A percentile compares a stretch with the other conserved stretches of the same genome.
Evolutionary conservation across 2,797 vertebrate genomes (phyloP).

Genomic region (Heterohyrax brucei): DNA sequence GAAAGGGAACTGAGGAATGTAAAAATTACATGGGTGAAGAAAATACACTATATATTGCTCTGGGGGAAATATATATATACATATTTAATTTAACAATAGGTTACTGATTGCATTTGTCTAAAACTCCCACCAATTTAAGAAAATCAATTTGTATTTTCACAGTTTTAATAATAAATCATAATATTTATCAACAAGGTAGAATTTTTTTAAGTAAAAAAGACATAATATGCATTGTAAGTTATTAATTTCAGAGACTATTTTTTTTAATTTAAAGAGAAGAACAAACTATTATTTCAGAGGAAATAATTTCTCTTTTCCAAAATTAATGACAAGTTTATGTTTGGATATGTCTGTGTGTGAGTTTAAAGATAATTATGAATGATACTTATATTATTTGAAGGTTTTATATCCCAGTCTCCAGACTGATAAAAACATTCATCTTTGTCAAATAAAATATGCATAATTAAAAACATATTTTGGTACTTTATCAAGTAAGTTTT

Average conservation of each 20-base stretch:
- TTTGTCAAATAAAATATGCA: slow-evolving; percentile 86
- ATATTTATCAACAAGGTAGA: slow-evolving; percentile 11
- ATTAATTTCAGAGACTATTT: slow-evolving; percentile 18
- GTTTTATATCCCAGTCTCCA: slow-evolving; percentile 83
- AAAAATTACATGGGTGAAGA: no score
- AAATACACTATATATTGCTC: no score
- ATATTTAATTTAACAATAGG: slow-evolving; percentile 23
- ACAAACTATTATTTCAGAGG: slow-evolving; percentile 5
- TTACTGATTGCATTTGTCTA: slow-evolving; percentile 16
- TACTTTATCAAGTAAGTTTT: slow-evolving; percentile 88
- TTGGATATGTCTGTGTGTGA: background rate
- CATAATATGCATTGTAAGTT: background rate
- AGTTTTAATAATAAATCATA: background rate
- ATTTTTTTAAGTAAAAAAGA: slow-evolving; percentile 40
- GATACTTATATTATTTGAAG: slow-evolving; percentile 70
- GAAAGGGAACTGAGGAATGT: no score
- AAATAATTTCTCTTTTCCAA: background rate
- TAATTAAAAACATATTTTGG: slow-evolving; percentile 88
- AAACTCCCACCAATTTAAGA: slow-evolving; percentile 32
- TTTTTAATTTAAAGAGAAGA: background rate
- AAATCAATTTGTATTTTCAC: background rate
- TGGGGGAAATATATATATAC: no score
- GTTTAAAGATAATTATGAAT: slow-evolving; percentile 70
- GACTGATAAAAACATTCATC: slow-evolving; percentile 84
- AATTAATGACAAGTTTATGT: slow-evolving; percentile 51